These are phyloP conservation scores for Archivesica marissinica DNA, from an alignment of 1,140 invertebrate species.

Conservation along the genomic window DNA sequence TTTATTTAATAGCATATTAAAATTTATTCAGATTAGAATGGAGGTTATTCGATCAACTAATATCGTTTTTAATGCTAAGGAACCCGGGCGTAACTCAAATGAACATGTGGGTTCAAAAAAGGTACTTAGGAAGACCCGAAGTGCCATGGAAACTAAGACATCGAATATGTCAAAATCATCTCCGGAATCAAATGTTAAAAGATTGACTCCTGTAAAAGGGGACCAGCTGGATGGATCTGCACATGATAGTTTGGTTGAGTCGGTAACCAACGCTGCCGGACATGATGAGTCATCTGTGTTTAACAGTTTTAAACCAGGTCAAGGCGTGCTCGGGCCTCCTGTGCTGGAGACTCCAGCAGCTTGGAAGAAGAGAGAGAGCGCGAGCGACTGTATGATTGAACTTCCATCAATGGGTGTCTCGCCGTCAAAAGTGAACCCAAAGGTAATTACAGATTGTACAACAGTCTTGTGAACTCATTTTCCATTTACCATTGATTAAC, in stretches of 20 bases:
- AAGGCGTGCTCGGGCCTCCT: neutral
- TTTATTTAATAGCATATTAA: too few relatives aligned
- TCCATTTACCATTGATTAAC: too few relatives aligned
- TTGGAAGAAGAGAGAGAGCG: constrained; percentile 24
- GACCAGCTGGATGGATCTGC: neutral
- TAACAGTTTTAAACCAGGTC: neutral
- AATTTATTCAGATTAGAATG: neutral
- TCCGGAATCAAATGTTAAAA: neutral
- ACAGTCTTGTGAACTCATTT: too few relatives aligned
- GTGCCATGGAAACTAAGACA: neutral
- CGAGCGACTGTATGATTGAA: constrained; percentile 49
- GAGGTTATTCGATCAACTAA: constrained; percentile 24
- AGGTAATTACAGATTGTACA: constrained; percentile 41
- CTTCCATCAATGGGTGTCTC: constrained; percentile 46
- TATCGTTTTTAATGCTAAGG: constrained; percentile 11
- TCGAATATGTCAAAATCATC: neutral
- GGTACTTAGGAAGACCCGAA: neutral
- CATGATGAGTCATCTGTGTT: constrained; percentile 5
- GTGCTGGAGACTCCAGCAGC: constrained; percentile 24
- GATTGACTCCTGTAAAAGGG: neutral
- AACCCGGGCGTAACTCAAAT: neutral
- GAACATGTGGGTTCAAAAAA: constrained; percentile 8
- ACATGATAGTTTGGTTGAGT: neutral
- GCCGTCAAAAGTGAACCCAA: constrained; percentile 47
- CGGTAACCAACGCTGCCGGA: neutral